Conservation (phyloP, 1,140 invertebrate genomes). For the Lordiphosa mommai region DNA sequence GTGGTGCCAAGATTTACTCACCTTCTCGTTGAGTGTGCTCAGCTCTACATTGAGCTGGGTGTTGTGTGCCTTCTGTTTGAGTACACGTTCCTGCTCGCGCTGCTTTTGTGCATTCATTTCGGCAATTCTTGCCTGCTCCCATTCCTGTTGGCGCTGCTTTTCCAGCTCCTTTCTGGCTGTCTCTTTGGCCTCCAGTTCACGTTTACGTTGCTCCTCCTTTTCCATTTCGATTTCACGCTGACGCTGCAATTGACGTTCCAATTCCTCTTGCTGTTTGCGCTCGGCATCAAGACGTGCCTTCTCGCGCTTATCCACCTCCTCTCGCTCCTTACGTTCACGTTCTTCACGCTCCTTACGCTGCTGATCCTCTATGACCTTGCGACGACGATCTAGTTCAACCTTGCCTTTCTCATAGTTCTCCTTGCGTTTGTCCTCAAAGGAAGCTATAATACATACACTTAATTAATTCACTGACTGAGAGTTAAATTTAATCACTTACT, state of each 20-base stretch:
- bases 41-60: slow-evolving; percentile 85
- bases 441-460: slow-evolving; percentile 81
- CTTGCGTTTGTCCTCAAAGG: slow-evolving; percentile 97
- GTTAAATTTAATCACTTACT: slow-evolving; percentile 65
- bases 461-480: not conserved
- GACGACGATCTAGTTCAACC: slow-evolving; percentile 95
- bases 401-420: slow-evolving; percentile 99
- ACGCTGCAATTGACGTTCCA: slow-evolving; percentile 80
- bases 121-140: slow-evolving; percentile 95
- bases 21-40: slow-evolving; percentile 86
- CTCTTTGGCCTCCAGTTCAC: slow-evolving; percentile 89
- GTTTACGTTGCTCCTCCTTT: slow-evolving; percentile 88
- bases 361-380: slow-evolving; percentile 88
- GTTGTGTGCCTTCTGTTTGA: slow-evolving; percentile 94
- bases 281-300: slow-evolving; percentile 85
- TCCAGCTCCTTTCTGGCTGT: slow-evolving; percentile 93
- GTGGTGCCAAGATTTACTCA: not conserved
- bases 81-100: slow-evolving; percentile 92
- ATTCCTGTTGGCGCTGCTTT: slow-evolving; percentile 95
- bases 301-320: slow-evolving; percentile 92
- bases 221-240: slow-evolving; percentile 91
- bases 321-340: slow-evolving; percentile 93
- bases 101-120: slow-evolving; percentile 92
- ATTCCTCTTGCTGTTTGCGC: slow-evolving; percentile 84
- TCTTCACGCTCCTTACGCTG: slow-evolving; percentile 88